Conservation (phyloP, 2,888 invertebrate species). For the Phania funesta region DNA sequence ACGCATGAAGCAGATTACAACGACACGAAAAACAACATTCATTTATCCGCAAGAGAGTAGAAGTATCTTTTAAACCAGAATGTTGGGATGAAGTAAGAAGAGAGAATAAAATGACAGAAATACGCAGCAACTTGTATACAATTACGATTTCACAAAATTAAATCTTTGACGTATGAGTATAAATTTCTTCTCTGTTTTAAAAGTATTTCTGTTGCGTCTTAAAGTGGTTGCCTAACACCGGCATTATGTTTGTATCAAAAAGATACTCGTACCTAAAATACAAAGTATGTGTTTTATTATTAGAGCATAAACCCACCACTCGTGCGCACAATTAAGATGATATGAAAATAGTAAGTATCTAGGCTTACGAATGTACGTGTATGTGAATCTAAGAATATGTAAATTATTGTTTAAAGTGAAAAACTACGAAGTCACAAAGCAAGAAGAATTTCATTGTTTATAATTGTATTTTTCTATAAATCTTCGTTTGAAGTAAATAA, state of each 20-base stretch:
- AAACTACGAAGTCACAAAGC: slow-evolving; percentile 7
- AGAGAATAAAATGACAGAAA: slow-evolving; percentile 7
- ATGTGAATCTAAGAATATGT: slow-evolving; percentile 12
- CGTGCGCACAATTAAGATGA: slow-evolving; percentile 37
- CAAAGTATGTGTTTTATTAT: slow-evolving; percentile 28
- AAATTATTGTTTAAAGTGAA: slow-evolving; percentile 21
- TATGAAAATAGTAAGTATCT: background rate
- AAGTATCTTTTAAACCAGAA: background rate
- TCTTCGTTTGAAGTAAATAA: slow-evolving; percentile 21
- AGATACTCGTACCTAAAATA: background rate
- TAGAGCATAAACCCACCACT: slow-evolving; percentile 46
- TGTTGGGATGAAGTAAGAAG: background rate
- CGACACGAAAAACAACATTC: background rate
- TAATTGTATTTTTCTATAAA: slow-evolving; percentile 24
- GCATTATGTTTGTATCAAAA: slow-evolving; percentile 28
- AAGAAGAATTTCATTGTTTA: slow-evolving; percentile 17
- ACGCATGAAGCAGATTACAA: background rate
- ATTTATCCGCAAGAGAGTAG: background rate
- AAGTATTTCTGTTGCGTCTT: background rate
- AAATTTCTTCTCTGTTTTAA: background rate
- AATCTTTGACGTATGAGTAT: background rate
- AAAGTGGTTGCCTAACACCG: slow-evolving; percentile 37
- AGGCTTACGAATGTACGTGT: background rate
- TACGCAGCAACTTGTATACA: slow-evolving; percentile 34
- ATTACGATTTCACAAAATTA: slow-evolving; percentile 16